A percentile compares a stretch with the other conserved stretches of the same genome.
These are phyloP conservation scores for Notechis scutatus DNA, from an alignment of 2,113 vertebrate species.

Conservation along the genomic window DNA sequence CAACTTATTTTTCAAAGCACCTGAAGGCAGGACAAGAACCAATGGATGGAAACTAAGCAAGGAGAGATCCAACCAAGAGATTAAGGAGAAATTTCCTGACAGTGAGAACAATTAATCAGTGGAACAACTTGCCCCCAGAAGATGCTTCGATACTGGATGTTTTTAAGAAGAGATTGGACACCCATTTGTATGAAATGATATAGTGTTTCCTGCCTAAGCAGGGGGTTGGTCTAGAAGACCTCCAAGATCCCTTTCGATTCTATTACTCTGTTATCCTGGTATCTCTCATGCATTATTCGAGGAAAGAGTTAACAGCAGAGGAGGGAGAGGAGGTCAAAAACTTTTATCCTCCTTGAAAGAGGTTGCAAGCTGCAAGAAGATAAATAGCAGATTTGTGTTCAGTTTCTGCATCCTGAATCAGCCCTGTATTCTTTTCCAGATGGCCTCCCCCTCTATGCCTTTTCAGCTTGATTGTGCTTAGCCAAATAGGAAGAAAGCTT, in stretches of 20 bases:
- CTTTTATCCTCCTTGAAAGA: background rate
- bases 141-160: too few species aligned
- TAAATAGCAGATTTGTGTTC: background rate
- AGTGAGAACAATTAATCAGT: too few species aligned
- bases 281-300: background rate
- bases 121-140: too few species aligned
- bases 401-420: slow-evolving; percentile 2
- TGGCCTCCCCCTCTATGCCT: background rate
- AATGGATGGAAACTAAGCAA: too few species aligned
- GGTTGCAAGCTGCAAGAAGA: background rate
- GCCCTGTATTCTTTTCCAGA: slow-evolving; percentile 3
- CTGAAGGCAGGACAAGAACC: too few species aligned
- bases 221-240: background rate
- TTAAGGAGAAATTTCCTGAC: too few species aligned
- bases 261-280: background rate
- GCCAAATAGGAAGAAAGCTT: slow-evolving; percentile 17
- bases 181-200: too few species aligned
- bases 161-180: too few species aligned
- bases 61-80: too few species aligned
- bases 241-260: too few species aligned
- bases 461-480: background rate
- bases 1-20: too few species aligned
- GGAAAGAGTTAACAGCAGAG: background rate
- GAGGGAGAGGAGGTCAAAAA: background rate
- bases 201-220: too few species aligned